These are phyloP conservation scores for Malachius bipustulatus DNA, from an alignment of 2,888 invertebrate genomes.

Conservation along the genomic window DNA sequence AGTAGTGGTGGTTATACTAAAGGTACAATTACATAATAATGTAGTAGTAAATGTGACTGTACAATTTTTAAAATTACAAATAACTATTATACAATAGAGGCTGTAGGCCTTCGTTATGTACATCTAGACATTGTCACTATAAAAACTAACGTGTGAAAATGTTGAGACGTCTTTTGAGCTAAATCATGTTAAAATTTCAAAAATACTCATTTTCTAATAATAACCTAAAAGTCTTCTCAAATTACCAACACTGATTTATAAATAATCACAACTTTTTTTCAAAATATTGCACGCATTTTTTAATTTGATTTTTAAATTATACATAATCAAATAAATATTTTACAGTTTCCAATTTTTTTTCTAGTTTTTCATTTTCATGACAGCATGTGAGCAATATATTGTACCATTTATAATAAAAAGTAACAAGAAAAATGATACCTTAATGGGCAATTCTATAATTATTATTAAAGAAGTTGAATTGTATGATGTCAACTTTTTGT, in stretches of 20 bases:
- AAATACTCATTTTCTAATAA: slow-evolving; percentile 11
- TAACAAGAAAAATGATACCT: too few relatives aligned
- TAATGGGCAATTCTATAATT: too few relatives aligned
- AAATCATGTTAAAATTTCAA: slow-evolving; percentile 17
- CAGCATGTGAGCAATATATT: too few relatives aligned
- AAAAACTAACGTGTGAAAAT: slow-evolving; percentile 23
- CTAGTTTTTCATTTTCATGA: too few relatives aligned
- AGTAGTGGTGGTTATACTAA: not conserved
- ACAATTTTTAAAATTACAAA: slow-evolving; percentile 32
- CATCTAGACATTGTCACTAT: slow-evolving; percentile 28
- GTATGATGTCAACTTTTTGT: too few relatives aligned
- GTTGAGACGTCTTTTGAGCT: slow-evolving; percentile 29
- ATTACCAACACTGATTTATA: slow-evolving; percentile 1
- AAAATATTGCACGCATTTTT: not conserved
- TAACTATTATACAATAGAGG: slow-evolving; percentile 32
- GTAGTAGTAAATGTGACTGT: too few relatives aligned
- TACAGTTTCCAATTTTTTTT: too few relatives aligned
- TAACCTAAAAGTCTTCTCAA: not conserved
- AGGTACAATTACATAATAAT: slow-evolving; percentile 5
- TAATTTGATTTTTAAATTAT: not conserved
- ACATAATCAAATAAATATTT: not conserved
- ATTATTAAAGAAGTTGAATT: too few relatives aligned
- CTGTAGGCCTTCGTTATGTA: slow-evolving; percentile 29
- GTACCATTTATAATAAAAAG: too few relatives aligned
- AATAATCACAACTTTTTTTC: not conserved